phyloP scores from a whole-genome alignment of 2,113 vertebrate species.

The Pipra filicauda region DNA sequence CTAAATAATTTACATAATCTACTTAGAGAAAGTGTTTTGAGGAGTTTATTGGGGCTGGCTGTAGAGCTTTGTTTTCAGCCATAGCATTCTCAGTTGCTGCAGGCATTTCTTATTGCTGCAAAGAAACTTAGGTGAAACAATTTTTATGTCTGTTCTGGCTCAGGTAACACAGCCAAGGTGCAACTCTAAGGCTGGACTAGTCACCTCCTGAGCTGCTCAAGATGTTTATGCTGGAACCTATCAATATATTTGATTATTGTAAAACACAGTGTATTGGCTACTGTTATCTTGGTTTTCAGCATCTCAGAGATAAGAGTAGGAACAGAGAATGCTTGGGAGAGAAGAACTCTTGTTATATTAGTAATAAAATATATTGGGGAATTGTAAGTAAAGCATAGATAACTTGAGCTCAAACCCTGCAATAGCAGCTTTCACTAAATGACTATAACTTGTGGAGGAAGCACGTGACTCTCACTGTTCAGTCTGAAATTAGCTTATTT shows the following conservation, averaged over 20 bases:
- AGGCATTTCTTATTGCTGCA: neutral
- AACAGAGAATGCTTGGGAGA: neutral
- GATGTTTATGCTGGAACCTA: neutral
- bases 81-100: neutral
- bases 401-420: neutral
- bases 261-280: neutral
- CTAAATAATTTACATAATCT: conserved; percentile 28
- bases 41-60: neutral
- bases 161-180: neutral
- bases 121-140: neutral
- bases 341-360: neutral
- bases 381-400: neutral
- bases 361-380: neutral
- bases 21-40: neutral
- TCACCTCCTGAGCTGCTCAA: neutral
- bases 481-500: neutral
- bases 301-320: neutral
- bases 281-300: neutral
- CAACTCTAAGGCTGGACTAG: neutral
- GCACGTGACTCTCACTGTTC: neutral
- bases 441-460: neutral
- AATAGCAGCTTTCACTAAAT: neutral
- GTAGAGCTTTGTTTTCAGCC: neutral
- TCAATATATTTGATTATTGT: neutral
- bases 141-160: neutral